phyloP scores from a whole-genome alignment of 2,888 invertebrate species.

The Polyploca ridens region DNA sequence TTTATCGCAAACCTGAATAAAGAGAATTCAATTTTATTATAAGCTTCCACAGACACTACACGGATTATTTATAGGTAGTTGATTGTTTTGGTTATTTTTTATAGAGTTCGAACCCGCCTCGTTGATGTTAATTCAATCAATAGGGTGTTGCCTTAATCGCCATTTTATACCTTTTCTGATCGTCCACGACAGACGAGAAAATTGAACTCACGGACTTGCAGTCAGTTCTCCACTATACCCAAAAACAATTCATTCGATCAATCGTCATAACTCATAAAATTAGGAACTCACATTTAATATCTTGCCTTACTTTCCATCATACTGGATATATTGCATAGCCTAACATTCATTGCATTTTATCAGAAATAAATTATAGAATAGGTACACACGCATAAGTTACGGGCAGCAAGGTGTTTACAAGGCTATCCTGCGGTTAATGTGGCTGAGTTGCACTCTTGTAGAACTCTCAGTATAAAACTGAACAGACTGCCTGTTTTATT shows the following conservation, averaged over 20 bases:
- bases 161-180: not conserved
- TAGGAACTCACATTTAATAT: no score
- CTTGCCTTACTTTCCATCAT: no score
- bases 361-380: not conserved
- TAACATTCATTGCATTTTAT: not conserved
- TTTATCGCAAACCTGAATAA: no score
- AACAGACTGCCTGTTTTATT: constrained; percentile 3
- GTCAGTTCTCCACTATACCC: not conserved
- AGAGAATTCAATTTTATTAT: not conserved
- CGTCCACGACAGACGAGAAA: not conserved
- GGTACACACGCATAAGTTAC: constrained; percentile 19
- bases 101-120: not conserved
- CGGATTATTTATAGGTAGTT: not conserved
- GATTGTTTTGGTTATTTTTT: not conserved
- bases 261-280: no score
- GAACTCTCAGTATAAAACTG: not conserved
- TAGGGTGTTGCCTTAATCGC: not conserved
- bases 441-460: constrained; percentile 15
- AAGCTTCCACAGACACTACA: not conserved
- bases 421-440: constrained; percentile 43
- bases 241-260: not conserved
- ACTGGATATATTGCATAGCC: no score
- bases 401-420: constrained; percentile 41
- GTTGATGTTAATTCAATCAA: not conserved
- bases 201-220: not conserved